Conservation (phyloP, 2,888 invertebrate genomes). For the Stegana nigrithorax region DNA sequence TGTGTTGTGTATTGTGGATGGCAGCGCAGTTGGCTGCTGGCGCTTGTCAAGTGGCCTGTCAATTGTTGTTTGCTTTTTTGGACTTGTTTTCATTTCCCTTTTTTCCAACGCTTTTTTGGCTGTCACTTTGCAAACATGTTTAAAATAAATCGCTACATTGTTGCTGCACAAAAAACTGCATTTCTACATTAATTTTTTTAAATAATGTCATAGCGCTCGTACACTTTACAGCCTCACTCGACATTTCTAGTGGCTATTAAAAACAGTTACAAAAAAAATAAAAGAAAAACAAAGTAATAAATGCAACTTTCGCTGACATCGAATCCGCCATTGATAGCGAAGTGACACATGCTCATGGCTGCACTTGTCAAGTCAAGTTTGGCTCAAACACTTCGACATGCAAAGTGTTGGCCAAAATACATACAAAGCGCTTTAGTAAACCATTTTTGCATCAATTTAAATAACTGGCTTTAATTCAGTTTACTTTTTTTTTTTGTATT, state of each 20-base stretch:
- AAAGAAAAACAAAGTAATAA: not conserved
- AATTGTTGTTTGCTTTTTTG: too few species aligned
- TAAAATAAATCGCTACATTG: conserved; percentile 2
- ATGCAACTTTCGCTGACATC: not conserved
- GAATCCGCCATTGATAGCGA: not conserved
- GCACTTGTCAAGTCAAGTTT: conserved; percentile 14
- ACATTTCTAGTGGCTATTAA: conserved; percentile 45
- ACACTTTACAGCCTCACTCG: conserved; percentile 39
- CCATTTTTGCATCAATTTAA: conserved; percentile 27
- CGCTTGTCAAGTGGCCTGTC: too few species aligned
- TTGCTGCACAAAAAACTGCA: conserved; percentile 9
- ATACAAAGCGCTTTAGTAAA: conserved; percentile 30
- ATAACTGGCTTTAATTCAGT: not conserved
- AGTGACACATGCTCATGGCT: conserved; percentile 13
- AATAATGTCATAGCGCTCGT: conserved; percentile 35
- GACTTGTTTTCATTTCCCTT: too few species aligned
- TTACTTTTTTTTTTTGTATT: not conserved
- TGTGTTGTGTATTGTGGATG: too few species aligned
- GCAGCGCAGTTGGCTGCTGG: too few species aligned
- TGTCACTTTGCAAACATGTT: not conserved
- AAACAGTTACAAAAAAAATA: not conserved
- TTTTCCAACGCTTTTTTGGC: too few species aligned
- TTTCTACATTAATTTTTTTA: not conserved
- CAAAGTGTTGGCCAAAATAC: conserved; percentile 12
- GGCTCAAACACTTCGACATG: not conserved